Evolutionary conservation across 2,113 vertebrate species (phyloP).

Genomic region (Cygnus atratus): DNA sequence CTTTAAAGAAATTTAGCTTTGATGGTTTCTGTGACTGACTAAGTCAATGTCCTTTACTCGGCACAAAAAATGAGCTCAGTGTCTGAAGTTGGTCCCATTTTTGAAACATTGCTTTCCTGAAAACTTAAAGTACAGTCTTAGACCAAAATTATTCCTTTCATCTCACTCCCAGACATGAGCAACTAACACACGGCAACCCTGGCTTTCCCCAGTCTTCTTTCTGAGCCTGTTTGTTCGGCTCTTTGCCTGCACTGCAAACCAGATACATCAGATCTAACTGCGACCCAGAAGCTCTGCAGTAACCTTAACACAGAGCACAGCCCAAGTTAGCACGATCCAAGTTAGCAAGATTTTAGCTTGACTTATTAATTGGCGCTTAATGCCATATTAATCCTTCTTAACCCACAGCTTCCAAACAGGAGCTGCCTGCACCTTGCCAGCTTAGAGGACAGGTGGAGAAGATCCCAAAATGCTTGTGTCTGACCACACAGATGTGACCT

Average conservation of each 20-base stretch:
- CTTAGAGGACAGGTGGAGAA: neutral
- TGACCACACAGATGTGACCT: accelerated
- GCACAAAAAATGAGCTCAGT: neutral
- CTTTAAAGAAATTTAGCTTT: neutral
- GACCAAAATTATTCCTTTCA: neutral
- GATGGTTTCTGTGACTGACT: neutral
- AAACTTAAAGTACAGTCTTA: neutral
- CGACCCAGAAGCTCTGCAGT: accelerated
- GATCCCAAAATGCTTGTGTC: neutral
- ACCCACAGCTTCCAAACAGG: neutral
- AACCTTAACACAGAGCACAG: neutral
- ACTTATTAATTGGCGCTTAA: neutral
- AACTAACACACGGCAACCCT: neutral
- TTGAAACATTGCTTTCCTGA: neutral
- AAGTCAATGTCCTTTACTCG: neutral
- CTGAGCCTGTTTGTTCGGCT: neutral
- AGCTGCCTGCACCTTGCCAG: neutral
- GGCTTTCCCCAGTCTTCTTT: neutral
- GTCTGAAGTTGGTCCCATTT: neutral
- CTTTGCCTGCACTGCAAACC: neutral
- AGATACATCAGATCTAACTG: neutral
- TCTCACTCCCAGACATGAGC: neutral
- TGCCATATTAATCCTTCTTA: neutral
- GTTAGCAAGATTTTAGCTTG: neutral
- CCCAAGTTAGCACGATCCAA: neutral